Evolutionary conservation across 2,888 invertebrate genomes (phyloP).

Genomic region (Pollenia amentaria): DNA sequence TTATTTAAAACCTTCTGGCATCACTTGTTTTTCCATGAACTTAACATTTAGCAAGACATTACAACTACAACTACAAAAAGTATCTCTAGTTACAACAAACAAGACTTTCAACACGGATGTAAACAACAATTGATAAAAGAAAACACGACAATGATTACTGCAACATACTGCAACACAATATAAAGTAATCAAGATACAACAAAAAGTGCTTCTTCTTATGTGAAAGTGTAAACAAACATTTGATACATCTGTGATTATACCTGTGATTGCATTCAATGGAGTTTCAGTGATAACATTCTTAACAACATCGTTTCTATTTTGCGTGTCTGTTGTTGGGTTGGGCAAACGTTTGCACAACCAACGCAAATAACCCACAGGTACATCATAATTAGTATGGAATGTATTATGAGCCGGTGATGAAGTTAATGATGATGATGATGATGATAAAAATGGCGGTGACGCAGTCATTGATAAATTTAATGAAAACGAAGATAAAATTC

Average conservation of each 20-base stretch:
- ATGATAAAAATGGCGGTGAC: neutral
- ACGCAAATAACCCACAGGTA: constrained; percentile 65
- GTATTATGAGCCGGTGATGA: constrained; percentile 8
- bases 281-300: constrained; percentile 22
- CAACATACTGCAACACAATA: neutral
- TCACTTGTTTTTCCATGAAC: too few relatives aligned
- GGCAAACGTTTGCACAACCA: constrained; percentile 65
- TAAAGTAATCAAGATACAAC: neutral
- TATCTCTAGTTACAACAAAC: too few relatives aligned
- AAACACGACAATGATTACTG: too few relatives aligned
- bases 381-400: constrained; percentile 62
- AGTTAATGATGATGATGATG: constrained; percentile 5
- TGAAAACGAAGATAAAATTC: neutral
- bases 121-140: too few relatives aligned
- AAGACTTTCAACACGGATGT: too few relatives aligned
- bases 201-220: neutral
- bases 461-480: neutral
- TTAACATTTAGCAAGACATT: too few relatives aligned
- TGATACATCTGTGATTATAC: constrained; percentile 12
- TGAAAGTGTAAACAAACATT: neutral
- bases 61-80: too few relatives aligned
- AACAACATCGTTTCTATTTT: constrained; percentile 9
- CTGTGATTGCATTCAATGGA: constrained; percentile 25
- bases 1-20: too few relatives aligned
- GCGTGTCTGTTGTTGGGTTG: neutral